Evolutionary conservation across 2,888 invertebrate genomes (phyloP), one percentile per base, ranked within the genome.

Genomic region (Cheilosia variabilis): DNA sequence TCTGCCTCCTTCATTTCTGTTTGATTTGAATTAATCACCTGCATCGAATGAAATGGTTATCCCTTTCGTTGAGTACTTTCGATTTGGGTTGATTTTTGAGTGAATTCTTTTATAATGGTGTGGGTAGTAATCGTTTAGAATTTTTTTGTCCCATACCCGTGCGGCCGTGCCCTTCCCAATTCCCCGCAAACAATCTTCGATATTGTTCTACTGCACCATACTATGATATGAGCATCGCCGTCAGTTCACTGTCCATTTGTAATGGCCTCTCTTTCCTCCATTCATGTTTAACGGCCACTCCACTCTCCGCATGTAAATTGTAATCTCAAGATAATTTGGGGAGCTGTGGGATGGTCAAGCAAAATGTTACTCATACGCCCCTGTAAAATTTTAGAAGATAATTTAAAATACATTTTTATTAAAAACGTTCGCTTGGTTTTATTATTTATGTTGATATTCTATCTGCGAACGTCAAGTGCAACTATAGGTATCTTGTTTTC

Each of bases 281-380:
- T 57, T n/a, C 22, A 37, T n/a, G 4, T 27, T 24, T 43, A 43
- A 27, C 9, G 34, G 34, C 5, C 17, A 15, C 31, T 31, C 31
- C 31, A 31, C 27, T 4, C 7, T 7, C 27, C 27, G 1, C 31
- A 31, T 31, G 2, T n/a, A 2, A 4, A 13, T 13, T 37, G 37
- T 13, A 6, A 19, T 45, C 73, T 53, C 15, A n/a, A 17, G 19
- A 47, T 17, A 50, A 62, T 66, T 52, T 24, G 41, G 45, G 65
- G 62, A 31, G 50, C 19, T 52, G 52, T 52, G 52, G 24, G 52
- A 24, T 52, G 22, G 7, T 1, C 17, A 37, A 19, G 4, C 24
- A 17, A 37, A 22, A 75, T 45, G 37, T 68, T 77, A 77, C 83
- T 73, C 83, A 83, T 79, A 83, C 83, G 83, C 83, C 83, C 78